Evolutionary conservation across 2,888 invertebrate species (phyloP).

Genomic region (Drosophila hawaiiensis): DNA sequence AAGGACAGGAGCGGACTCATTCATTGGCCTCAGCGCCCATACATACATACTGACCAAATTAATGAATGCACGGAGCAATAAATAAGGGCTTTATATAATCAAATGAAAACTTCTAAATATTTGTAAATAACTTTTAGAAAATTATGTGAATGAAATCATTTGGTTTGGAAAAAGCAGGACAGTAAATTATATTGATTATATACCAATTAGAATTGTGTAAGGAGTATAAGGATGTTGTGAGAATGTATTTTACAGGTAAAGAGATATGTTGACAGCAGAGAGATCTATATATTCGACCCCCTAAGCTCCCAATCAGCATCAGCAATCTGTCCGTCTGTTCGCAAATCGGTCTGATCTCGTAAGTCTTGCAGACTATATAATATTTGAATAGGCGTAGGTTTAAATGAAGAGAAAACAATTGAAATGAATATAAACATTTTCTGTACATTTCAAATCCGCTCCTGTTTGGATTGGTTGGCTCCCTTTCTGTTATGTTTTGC

Average conservation of each 20-base stretch:
- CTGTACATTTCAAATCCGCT: conserved; percentile 23
- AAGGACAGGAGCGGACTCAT: conserved; percentile 15
- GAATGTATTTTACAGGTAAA: not conserved
- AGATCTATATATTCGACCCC: not conserved
- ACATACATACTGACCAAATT: not conserved
- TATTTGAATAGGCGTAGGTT: not conserved
- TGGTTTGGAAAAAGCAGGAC: not conserved
- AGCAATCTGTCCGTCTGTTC: not conserved
- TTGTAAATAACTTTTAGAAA: not conserved
- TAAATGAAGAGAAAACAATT: not conserved
- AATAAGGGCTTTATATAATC: not conserved
- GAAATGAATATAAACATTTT: not conserved
- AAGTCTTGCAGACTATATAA: not conserved
- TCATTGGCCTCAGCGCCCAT: not conserved
- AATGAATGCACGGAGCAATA: not conserved
- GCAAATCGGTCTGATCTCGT: not conserved
- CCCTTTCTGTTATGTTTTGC: conserved; percentile 73
- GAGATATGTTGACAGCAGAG: not conserved
- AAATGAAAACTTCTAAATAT: not conserved
- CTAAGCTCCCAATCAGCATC: not conserved
- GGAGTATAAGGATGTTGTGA: not conserved
- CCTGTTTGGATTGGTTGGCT: conserved; percentile 39
- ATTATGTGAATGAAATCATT: not conserved
- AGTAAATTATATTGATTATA: not conserved
- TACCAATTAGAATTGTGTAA: too few relatives aligned